These are phyloP conservation scores for Calyptomena viridis DNA, from an alignment of 2,113 vertebrate species.

Conservation along the genomic window DNA sequence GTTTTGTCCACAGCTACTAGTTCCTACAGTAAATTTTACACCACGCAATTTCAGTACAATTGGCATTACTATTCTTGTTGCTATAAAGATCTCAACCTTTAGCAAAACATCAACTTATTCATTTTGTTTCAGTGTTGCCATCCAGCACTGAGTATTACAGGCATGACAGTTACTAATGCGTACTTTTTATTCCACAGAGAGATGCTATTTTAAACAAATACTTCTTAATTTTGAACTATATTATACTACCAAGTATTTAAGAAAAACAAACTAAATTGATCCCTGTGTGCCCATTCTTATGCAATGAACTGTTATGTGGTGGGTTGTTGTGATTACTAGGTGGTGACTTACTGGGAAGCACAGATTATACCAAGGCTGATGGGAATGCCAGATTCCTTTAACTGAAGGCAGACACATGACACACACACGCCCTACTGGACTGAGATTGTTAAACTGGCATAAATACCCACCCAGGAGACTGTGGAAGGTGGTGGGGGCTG, in stretches of 20 bases:
- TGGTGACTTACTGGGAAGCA: background rate
- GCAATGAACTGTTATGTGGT: background rate
- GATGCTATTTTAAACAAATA: background rate
- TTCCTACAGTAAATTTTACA: background rate
- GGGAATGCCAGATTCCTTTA: background rate
- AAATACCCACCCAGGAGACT: background rate
- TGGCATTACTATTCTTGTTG: background rate
- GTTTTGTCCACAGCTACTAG: background rate
- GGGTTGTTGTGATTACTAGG: background rate
- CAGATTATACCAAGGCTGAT: background rate
- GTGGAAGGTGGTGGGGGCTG: fast-evolving
- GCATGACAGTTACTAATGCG: background rate
- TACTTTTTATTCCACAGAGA: background rate
- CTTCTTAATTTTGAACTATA: background rate
- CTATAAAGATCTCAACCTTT: background rate
- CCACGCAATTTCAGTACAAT: background rate
- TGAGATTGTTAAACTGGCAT: background rate
- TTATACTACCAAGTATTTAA: background rate
- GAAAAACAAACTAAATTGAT: background rate
- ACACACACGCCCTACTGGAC: background rate
- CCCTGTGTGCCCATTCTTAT: background rate
- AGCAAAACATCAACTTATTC: background rate
- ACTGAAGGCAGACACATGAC: background rate
- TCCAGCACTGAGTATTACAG: background rate
- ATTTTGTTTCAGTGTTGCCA: background rate